These are phyloP conservation scores for Amaurobius ferox DNA, from an alignment of 2,888 invertebrate genomes.

Conservation along the genomic window DNA sequence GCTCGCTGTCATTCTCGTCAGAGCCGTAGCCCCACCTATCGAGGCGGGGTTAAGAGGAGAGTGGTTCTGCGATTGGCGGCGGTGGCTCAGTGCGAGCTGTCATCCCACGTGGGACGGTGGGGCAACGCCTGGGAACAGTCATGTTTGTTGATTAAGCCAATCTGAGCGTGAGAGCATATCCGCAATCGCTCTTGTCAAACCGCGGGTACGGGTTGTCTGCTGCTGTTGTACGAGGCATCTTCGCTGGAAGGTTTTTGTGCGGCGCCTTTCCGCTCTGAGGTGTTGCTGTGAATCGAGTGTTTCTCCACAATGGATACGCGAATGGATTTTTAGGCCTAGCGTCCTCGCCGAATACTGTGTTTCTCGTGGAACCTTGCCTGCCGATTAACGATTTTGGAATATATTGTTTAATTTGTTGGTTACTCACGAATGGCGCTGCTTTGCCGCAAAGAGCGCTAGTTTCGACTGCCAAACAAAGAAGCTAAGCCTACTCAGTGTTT, in stretches of 20 bases:
- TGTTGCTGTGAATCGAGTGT: slow-evolving; percentile 33
- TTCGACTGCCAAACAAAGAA: slow-evolving; percentile 28
- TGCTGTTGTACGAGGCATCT: slow-evolving; percentile 60
- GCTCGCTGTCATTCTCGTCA: slow-evolving; percentile 58
- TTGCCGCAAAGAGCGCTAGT: slow-evolving; percentile 59
- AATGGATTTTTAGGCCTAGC: slow-evolving; percentile 68
- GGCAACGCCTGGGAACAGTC: slow-evolving; percentile 75
- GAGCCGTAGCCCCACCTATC: slow-evolving; percentile 30
- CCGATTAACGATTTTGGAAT: slow-evolving; percentile 46
- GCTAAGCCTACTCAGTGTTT: slow-evolving; percentile 65
- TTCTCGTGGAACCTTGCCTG: slow-evolving; percentile 14
- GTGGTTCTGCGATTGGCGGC: slow-evolving; percentile 44
- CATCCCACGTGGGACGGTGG: slow-evolving; percentile 76
- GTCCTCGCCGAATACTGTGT: slow-evolving; percentile 38
- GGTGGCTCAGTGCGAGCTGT: slow-evolving; percentile 66
- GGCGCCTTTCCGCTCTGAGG: slow-evolving; percentile 25
- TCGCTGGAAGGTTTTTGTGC: slow-evolving; percentile 52
- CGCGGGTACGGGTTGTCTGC: slow-evolving; percentile 73
- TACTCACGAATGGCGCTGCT: slow-evolving; percentile 67
- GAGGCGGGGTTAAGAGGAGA: slow-evolving; percentile 34
- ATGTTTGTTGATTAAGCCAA: slow-evolving; percentile 77
- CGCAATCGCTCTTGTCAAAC: slow-evolving; percentile 76
- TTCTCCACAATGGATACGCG: slow-evolving; percentile 67
- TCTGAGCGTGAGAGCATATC: slow-evolving; percentile 77
- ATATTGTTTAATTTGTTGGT: slow-evolving; percentile 60